These are phyloP conservation scores for Stichopus horrens DNA, from an alignment of 53 echinoderm and acorn worm genomes.

Conservation along the genomic window DNA sequence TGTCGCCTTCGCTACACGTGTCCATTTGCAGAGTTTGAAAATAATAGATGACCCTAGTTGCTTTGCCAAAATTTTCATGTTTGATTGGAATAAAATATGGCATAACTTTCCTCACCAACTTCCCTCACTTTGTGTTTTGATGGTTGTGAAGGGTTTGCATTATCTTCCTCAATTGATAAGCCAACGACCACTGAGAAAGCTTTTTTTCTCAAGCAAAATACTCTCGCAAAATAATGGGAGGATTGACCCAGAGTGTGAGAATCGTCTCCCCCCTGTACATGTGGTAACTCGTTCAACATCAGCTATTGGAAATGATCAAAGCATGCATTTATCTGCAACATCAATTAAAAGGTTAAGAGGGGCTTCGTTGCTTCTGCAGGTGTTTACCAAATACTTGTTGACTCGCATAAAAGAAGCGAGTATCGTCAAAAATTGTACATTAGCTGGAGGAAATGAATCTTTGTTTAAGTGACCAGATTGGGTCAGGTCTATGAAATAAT, in stretches of 20 bases:
- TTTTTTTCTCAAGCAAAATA: neutral
- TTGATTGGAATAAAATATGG: too few species aligned
- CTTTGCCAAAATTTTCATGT: too few species aligned
- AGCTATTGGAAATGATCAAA: slow-evolving; percentile 42
- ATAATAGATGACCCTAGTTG: too few species aligned
- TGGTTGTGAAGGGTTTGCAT: neutral
- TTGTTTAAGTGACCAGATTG: slow-evolving; percentile 36
- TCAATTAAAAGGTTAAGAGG: slow-evolving; percentile 41
- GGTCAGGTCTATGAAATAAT: slow-evolving; percentile 13
- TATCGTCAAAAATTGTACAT: neutral
- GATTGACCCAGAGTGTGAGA: slow-evolving; percentile 22
- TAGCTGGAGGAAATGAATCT: slow-evolving; percentile 25
- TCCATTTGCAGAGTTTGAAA: too few species aligned
- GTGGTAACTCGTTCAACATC: slow-evolving; percentile 38
- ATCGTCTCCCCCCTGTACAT: slow-evolving; percentile 4
- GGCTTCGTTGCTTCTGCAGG: slow-evolving; percentile 28
- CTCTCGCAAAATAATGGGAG: neutral
- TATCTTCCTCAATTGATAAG: slow-evolving; percentile 10
- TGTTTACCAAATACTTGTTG: slow-evolving; percentile 15
- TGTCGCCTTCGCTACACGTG: too few species aligned
- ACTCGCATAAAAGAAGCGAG: neutral
- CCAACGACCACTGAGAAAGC: slow-evolving; percentile 19
- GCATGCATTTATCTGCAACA: slow-evolving; percentile 38
- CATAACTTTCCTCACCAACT: too few species aligned
- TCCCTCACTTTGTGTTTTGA: neutral